A percentile compares a stretch with the other conserved stretches of the same genome.
These are phyloP conservation scores for Torymus tubicola DNA, from an alignment of 2,888 invertebrate species.

Conservation along the genomic window DNA sequence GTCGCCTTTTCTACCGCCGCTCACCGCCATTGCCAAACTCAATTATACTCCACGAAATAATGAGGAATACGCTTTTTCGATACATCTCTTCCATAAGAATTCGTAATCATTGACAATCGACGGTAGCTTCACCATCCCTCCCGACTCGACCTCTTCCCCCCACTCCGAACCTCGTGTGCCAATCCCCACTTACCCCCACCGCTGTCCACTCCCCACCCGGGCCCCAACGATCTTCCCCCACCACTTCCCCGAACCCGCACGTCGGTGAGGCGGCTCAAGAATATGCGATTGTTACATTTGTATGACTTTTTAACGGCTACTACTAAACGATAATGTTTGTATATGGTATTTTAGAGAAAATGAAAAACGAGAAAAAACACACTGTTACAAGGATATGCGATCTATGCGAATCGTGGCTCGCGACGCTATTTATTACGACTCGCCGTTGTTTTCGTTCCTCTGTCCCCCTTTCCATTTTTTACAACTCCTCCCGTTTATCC, in stretches of 20 bases:
- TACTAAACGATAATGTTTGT: constrained; percentile 58
- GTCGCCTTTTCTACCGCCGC: constrained; percentile 54
- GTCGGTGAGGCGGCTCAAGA: constrained; percentile 51
- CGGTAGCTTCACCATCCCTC: constrained; percentile 27
- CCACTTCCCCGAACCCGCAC: neutral
- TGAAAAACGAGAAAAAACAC: constrained; percentile 31
- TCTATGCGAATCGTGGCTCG: constrained; percentile 36
- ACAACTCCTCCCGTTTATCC: neutral
- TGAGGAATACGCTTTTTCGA: constrained; percentile 28
- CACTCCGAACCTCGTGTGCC: neutral
- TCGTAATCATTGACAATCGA: constrained; percentile 58
- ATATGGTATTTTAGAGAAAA: constrained; percentile 59
- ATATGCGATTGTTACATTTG: constrained; percentile 59
- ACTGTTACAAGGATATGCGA: constrained; percentile 39
- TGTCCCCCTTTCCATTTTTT: too few relatives aligned
- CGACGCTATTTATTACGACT: constrained; percentile 38
- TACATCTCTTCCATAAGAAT: constrained; percentile 35
- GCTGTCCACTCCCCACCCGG: neutral
- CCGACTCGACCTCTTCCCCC: neutral
- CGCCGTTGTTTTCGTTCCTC: neutral
- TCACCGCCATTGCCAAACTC: constrained; percentile 42
- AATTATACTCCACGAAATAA: neutral
- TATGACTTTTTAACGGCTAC: constrained; percentile 59
- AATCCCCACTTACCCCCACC: neutral
- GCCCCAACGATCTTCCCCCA: neutral